These are phyloP conservation scores for Slavum lentiscoides DNA, from an alignment of 2,888 invertebrate genomes.

Conservation along the genomic window DNA sequence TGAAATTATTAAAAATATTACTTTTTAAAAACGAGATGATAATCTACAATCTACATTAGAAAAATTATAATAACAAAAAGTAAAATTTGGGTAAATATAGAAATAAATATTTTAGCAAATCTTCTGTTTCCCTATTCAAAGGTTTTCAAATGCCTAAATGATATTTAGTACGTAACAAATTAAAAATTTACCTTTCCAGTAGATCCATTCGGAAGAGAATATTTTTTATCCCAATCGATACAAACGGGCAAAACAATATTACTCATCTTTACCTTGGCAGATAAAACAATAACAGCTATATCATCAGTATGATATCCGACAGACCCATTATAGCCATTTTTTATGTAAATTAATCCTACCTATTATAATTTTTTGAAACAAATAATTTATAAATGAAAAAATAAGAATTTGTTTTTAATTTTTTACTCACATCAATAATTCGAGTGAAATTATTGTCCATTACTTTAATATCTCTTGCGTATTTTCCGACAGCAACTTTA, in stretches of 20 bases:
- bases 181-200: conserved; percentile 27
- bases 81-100: not conserved
- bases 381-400: not conserved
- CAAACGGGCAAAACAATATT: conserved; percentile 20
- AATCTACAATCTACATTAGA: not conserved
- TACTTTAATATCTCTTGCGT: conserved; percentile 1
- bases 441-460: conserved; percentile 28
- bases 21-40: not conserved
- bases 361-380: not conserved
- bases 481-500: conserved; percentile 49
- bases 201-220: not conserved
- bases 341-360: conserved; percentile 5
- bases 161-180: no score
- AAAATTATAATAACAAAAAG: no score
- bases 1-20: not conserved
- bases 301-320: not conserved
- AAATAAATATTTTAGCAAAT: no score
- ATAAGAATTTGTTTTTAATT: not conserved
- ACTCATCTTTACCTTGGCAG: not conserved
- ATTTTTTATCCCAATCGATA: not conserved
- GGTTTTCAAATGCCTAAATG: not conserved
- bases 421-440: conserved; percentile 29
- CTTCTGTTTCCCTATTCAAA: not conserved
- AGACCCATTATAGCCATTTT: not conserved
- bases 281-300: conserved; percentile 24